Evolutionary conservation across 2,888 invertebrate genomes (phyloP).

Genomic region (Drosophila longiperda): DNA sequence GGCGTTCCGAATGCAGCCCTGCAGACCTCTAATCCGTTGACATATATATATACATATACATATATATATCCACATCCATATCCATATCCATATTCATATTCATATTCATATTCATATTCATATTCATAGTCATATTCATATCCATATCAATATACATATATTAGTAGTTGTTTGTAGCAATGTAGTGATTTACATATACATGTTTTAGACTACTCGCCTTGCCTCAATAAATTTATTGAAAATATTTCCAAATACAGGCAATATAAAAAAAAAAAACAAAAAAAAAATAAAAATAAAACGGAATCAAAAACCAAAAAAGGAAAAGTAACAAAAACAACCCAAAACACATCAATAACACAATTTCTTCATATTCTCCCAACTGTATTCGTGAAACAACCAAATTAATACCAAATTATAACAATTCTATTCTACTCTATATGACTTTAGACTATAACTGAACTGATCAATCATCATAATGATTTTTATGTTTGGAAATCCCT

Average conservation of each 20-base stretch:
- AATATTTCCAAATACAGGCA: neutral
- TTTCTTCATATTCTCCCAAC: neutral
- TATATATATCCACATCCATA: neutral
- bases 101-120: neutral
- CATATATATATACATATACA: neutral
- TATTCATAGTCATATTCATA: neutral
- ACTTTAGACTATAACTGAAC: neutral
- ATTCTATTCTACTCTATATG: too few relatives aligned
- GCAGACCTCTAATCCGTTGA: neutral
- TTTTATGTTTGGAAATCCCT: too few relatives aligned
- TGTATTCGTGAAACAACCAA: neutral
- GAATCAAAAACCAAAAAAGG: neutral
- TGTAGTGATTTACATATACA: constrained; percentile 24
- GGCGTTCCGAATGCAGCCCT: neutral
- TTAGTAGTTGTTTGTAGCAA: constrained; percentile 43
- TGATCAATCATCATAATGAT: neutral
- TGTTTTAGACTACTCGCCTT: constrained; percentile 8
- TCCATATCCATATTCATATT: neutral
- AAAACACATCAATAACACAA: constrained; percentile 1
- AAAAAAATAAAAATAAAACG: neutral
- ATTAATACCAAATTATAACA: too few relatives aligned
- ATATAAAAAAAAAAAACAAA: neutral
- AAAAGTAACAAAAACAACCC: neutral
- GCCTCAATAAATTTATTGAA: constrained; percentile 4
- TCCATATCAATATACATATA: neutral